A percentile compares a stretch with the other conserved stretches of the same genome.
These are phyloP conservation scores for Lamellibrachia columna DNA, from an alignment of 2,888 invertebrate genomes.

Conservation along the genomic window DNA sequence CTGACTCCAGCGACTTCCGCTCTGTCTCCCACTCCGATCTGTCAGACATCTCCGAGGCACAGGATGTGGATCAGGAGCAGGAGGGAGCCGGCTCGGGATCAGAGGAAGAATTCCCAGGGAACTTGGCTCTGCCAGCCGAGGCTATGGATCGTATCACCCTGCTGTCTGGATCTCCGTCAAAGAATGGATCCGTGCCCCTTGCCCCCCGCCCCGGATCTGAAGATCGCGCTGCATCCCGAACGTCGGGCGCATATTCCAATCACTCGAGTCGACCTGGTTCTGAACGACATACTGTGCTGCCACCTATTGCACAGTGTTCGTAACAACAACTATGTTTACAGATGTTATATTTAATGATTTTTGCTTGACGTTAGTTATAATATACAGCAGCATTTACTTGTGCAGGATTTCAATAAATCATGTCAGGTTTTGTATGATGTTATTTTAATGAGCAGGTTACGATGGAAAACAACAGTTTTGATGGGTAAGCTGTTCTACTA, in stretches of 20 bases:
- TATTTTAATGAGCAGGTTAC: not conserved
- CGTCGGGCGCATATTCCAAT: not conserved
- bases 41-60: conserved; percentile 50
- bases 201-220: conserved; percentile 34
- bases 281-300: conserved; percentile 54
- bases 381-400: not conserved
- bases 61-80: conserved; percentile 20
- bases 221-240: not conserved
- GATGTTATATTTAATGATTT: not conserved
- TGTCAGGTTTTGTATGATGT: not conserved
- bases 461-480: not conserved
- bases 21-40: conserved; percentile 47
- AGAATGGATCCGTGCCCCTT: conserved; percentile 26
- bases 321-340: not conserved
- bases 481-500: not conserved
- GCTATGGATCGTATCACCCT: conserved; percentile 50
- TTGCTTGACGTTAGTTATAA: not conserved
- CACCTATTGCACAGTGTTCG: conserved; percentile 49
- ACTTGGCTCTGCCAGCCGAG: not conserved
- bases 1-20: conserved; percentile 50
- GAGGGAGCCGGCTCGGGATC: conserved; percentile 30
- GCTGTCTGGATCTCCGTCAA: conserved; percentile 41
- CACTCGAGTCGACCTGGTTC: conserved; percentile 52
- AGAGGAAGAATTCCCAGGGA: not conserved
- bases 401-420: not conserved